Percentiles rank a stretch among this genome's conserved stretches.
Evolutionary conservation across 1,140 invertebrate species (phyloP).

Genomic region (Ips typographus): DNA sequence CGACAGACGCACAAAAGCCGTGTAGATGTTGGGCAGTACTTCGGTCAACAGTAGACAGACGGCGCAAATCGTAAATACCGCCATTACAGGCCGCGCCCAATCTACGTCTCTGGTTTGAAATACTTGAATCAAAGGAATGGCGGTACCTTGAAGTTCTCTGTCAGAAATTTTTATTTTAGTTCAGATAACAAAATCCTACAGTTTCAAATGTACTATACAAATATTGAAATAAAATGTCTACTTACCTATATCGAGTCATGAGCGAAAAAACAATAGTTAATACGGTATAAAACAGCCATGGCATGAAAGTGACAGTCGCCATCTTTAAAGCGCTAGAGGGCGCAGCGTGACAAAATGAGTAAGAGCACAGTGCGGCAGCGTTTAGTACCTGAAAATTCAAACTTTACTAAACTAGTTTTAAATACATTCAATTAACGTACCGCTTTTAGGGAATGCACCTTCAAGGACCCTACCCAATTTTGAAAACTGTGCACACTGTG

Average conservation of each 20-base stretch:
- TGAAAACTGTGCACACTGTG: constrained; percentile 49
- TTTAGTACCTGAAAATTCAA: constrained; percentile 46
- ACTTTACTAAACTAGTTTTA: no score
- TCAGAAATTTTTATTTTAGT: constrained; percentile 14
- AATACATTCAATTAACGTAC: constrained; percentile 14
- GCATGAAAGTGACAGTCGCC: constrained; percentile 44
- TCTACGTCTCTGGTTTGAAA: constrained; percentile 62
- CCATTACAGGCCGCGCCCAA: constrained; percentile 63
- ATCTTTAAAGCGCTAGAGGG: constrained; percentile 45
- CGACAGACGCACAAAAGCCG: constrained; percentile 59
- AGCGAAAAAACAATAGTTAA: constrained; percentile 49
- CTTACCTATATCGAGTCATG: constrained; percentile 52
- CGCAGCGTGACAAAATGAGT: constrained; percentile 50
- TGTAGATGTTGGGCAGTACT: constrained; percentile 61
- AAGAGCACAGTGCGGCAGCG: constrained; percentile 50
- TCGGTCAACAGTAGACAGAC: constrained; percentile 63
- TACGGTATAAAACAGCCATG: constrained; percentile 47
- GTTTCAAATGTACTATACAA: neutral
- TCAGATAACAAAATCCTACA: neutral
- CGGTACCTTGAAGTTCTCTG: constrained; percentile 52
- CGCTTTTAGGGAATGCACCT: constrained; percentile 32
- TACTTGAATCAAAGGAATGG: constrained; percentile 62
- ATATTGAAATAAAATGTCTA: constrained; percentile 5
- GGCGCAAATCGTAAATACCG: constrained; percentile 61
- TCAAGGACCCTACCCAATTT: constrained; percentile 47